Evolutionary conservation across 2,113 vertebrate species (phyloP), one percentile per base, ranked within the genome.

Genomic region (Psammodynastes pulverulentus): DNA sequence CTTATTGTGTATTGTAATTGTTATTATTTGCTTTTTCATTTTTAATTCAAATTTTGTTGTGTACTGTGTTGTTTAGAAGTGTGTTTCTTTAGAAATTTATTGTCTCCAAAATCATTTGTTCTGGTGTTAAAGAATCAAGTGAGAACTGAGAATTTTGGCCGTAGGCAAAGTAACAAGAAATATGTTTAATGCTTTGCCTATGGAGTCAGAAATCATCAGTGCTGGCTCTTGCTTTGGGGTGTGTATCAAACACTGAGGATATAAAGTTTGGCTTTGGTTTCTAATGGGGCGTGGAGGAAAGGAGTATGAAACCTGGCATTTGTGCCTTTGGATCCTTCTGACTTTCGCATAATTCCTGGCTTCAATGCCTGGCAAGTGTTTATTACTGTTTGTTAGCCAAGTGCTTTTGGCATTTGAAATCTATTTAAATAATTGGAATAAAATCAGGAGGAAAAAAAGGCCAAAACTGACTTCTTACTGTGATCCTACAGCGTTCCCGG

Each of bases 401-500:
- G 43, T 39, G 34, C 5, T 84, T 89, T 90, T 93, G 87, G 92
- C 85, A 90, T 92, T 94, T 94, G 58, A 95, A 92, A 84, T 46
- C 17, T 51, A 19, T 90, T 90, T 67, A 46, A 79, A 48, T 49
- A 84, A 88, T 5, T 89, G 94, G 92, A n/a, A 84, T 86, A 91
- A 84, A 92, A 92, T 88, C 88, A 62, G 91, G 92, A 87, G 48
- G 39, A n/a, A 48, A 84, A 48, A 45, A 43, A 43, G 17, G 34
- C 52, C 91, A 92, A 94, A 91, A 85, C 24, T 94, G 87, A 39
- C 90, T 93, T 96, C 88, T 86, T 13, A 39, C 21, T 92, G n/a
- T 89, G 72, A 96, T 92, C 94, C 58, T 94, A 15, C 95, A 99
- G 98, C 96, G 90, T 89, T 97, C 98, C 94, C 98, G 97, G 93